phyloP scores from a whole-genome alignment of 2,888 invertebrate genomes.

The Coleophora flavipennella region DNA sequence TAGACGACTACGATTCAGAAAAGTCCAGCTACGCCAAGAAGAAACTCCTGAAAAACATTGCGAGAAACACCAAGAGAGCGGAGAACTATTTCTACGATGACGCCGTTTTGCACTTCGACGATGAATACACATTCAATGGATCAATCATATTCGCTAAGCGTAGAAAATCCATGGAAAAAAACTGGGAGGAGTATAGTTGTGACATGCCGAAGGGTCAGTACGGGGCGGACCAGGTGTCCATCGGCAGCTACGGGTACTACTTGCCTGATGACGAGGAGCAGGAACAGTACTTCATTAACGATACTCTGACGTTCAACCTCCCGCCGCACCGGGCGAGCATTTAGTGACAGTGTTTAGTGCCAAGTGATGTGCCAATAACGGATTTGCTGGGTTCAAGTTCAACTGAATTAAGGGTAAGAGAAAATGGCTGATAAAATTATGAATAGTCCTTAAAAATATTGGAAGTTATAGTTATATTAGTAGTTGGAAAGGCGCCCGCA shows the following conservation, averaged over 20 bases:
- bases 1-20: slow-evolving; percentile 64
- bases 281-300: slow-evolving; percentile 54
- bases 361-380: slow-evolving; percentile 12
- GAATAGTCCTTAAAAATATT: too few relatives aligned
- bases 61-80: slow-evolving; percentile 46
- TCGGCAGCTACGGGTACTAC: slow-evolving; percentile 64
- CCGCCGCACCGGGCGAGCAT: slow-evolving; percentile 66
- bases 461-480: too few relatives aligned
- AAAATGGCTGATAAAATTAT: too few relatives aligned
- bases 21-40: slow-evolving; percentile 61
- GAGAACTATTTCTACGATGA: slow-evolving; percentile 68
- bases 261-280: slow-evolving; percentile 56
- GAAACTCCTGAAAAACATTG: slow-evolving; percentile 61
- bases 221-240: slow-evolving; percentile 48
- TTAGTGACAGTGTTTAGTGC: slow-evolving; percentile 26
- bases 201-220: slow-evolving; percentile 37
- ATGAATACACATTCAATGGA: slow-evolving; percentile 63
- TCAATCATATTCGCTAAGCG: slow-evolving; percentile 61
- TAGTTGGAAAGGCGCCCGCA: too few relatives aligned
- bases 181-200: slow-evolving; percentile 49
- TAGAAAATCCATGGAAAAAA: slow-evolving; percentile 57
- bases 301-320: slow-evolving; percentile 58
- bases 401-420: too few relatives aligned
- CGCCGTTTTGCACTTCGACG: slow-evolving; percentile 60
- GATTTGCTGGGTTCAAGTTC: too few relatives aligned